Evolutionary conservation across 2,888 invertebrate genomes (phyloP), one percentile per base, ranked within the genome.

Genomic region (Spodoptera picta): DNA sequence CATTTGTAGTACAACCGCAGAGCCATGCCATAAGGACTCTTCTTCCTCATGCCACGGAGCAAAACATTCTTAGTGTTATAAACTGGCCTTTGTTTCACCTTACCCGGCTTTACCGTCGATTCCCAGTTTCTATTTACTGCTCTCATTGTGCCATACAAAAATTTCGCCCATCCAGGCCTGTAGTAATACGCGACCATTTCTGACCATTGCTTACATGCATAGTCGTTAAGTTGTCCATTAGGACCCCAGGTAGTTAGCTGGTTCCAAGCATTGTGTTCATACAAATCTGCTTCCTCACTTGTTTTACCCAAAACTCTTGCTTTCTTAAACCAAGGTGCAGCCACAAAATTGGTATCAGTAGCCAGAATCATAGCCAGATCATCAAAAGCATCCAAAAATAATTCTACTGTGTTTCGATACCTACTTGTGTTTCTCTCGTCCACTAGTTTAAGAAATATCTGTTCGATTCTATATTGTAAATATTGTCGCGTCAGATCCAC

Each of bases 181-280:
- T 97, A 98, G 82, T 97, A 98, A 83, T 97, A 95, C 10, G 79
- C 79, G 44, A 93, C 86, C 43, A 93, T 85, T 86, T 97, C 98
- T 12, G 97, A 95, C 99, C 99, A 99, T 86, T 99, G 98, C 82
- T 99, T 99, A 75, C 96, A 97, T 0, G 98, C 99, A 88, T 99
- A 99, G 87, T 99, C 98, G 24, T 96, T 91, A 62, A 98, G 98
- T 93, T 99, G 97, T 0, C 98, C 98, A 51, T 95, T 95, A 0
- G 99, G 98, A 12, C 99, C 99, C 99, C 99, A 99, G 10, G 98
- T 88, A 0, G 98, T 98, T 47, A 99, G 97, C 90, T 99, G 99
- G 92, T 98, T 98, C 58, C 97, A 95, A 0, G 98, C 98, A 88
- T 99, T 98, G 81, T 92, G 77, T 41, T 87, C 85, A 65, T 90